A percentile compares a stretch with the other conserved stretches of the same genome.
phyloP scores from a whole-genome alignment of 2,888 invertebrate species.

The Dolichopus griseipennis region DNA sequence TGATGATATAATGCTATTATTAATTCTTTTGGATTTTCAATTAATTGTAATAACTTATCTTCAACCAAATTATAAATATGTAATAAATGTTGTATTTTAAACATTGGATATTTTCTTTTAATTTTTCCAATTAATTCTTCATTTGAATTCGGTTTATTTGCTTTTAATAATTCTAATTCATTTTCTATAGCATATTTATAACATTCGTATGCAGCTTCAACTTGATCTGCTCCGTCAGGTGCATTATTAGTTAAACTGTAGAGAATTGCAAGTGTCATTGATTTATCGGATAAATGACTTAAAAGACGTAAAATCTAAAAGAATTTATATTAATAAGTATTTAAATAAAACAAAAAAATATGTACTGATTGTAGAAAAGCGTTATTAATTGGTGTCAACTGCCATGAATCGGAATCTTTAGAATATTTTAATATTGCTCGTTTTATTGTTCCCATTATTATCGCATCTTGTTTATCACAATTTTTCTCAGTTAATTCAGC shows the following conservation, averaged over 20 bases:
- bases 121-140: slow-evolving; percentile 38
- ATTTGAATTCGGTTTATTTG: slow-evolving; percentile 26
- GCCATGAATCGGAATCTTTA: slow-evolving; percentile 35
- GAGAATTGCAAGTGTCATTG: slow-evolving; percentile 37
- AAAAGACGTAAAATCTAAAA: slow-evolving; percentile 36
- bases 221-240: slow-evolving; percentile 41
- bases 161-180: slow-evolving; percentile 26
- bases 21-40: slow-evolving; percentile 38
- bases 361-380: slow-evolving; percentile 40
- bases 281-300: slow-evolving; percentile 32
- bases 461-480: slow-evolving; percentile 36
- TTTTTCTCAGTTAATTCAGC: slow-evolving; percentile 31
- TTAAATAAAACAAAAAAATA: background rate
- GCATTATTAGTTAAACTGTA: slow-evolving; percentile 40
- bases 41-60: slow-evolving; percentile 36
- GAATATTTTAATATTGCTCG: slow-evolving; percentile 40
- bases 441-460: slow-evolving; percentile 41
- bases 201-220: slow-evolving; percentile 41
- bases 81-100: slow-evolving; percentile 40
- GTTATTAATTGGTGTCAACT: slow-evolving; percentile 41
- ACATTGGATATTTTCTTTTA: slow-evolving; percentile 40
- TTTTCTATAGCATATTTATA: slow-evolving; percentile 37
- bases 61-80: slow-evolving; percentile 37
- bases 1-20: slow-evolving; percentile 38
- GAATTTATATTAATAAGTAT: slow-evolving; percentile 11